Conservation (phyloP, 23 tunicate species). For the Styela clava region DNA sequence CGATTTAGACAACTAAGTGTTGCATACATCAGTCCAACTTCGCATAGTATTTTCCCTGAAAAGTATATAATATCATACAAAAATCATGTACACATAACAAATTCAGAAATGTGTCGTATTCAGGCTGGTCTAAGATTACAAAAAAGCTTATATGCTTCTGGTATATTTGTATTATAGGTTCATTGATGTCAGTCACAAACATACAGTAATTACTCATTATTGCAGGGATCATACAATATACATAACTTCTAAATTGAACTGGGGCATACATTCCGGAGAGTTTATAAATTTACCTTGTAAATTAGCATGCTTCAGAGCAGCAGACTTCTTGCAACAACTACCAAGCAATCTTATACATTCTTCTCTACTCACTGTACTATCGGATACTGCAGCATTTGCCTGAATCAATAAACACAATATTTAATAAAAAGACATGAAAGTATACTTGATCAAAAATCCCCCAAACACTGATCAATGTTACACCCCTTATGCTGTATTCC, state of each 20-base stretch:
- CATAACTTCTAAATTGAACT: too few relatives aligned
- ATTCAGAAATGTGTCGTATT: neutral
- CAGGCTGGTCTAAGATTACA: too few relatives aligned
- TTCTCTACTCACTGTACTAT: neutral
- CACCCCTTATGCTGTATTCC: too few relatives aligned
- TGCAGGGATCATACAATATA: too few relatives aligned
- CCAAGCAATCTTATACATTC: neutral
- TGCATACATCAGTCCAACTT: constrained; percentile 52
- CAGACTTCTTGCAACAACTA: neutral
- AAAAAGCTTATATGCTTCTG: too few relatives aligned
- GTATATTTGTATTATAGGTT: too few relatives aligned
- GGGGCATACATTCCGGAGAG: too few relatives aligned
- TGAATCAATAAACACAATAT: neutral
- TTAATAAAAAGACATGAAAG: neutral
- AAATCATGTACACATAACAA: neutral
- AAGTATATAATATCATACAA: neutral
- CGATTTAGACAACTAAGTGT: constrained; percentile 22
- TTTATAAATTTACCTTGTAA: constrained; percentile 11
- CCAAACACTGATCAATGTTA: too few relatives aligned
- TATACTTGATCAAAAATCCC: neutral
- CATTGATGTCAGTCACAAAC: too few relatives aligned
- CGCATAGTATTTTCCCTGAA: constrained; percentile 45
- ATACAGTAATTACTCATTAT: too few relatives aligned
- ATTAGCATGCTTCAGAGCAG: neutral
- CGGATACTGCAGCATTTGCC: neutral